Evolutionary conservation across 1,140 invertebrate genomes (phyloP), one percentile per base, ranked within the genome.

Genomic region (Paramacrobiotus metropolitanus): DNA sequence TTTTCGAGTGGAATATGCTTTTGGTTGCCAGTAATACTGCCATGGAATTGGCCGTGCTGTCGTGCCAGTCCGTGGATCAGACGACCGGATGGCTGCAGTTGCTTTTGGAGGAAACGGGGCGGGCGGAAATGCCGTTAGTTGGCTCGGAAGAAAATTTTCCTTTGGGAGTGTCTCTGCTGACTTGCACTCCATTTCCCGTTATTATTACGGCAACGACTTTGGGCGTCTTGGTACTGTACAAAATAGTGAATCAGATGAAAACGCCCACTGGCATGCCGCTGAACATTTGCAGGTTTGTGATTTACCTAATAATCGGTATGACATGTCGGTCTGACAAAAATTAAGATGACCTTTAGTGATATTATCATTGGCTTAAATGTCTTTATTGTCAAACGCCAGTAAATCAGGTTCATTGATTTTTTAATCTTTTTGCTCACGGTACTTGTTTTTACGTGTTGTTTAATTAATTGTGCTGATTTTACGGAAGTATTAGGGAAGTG

Each of bases 251-350:
- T 55, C 34, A 40, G 9, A 40, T 40, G 34, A 40, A 40, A 40
- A 40, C n/a, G n/a, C n/a, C n/a, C 34, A 40, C 9, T 9, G 24
- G 48, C 15, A 9, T 55, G 24, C 48, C 48, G 48, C 15, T 20
- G 15, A 55, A 55, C 15, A 55, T 55, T 55, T 55, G 48, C 48
- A 55, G 48, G 48, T 55, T 40, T n/a, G 9, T n/a, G 34, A n/a
- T 9, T n/a, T 40, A n/a, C n/a, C n/a, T 40, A 9, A n/a, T 9
- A 40, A 40, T 9, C 9, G n/a, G n/a, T n/a, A 40, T 9, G 34
- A 9, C 34, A 9, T 40, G 34, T 9, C 34, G n/a, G 34, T 40
- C 9, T 9, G 34, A n/a, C 9, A 40, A 40, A 9, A 9, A 9
- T 40, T n/a, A 40, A 40, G n/a, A 40, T n/a, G 34, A n/a, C n/a